Base-by-base conservation (phyloP, 1,140 invertebrate genomes). In the Asobara japonica region DNA sequence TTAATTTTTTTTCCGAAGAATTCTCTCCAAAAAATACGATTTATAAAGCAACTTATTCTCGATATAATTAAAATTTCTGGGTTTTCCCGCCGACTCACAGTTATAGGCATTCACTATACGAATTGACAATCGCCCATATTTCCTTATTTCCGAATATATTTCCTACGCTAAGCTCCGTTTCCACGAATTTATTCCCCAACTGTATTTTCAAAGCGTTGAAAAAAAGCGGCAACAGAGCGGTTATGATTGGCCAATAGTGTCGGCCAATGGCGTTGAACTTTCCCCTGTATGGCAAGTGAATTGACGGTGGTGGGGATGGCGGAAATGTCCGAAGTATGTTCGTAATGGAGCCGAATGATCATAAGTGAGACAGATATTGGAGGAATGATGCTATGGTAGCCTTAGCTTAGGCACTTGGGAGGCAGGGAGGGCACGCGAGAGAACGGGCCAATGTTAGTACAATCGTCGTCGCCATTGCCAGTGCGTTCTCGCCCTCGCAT, bases 401-500 rank as follows among this genome's bases (percentile, higher is more conserved):
- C 1, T 6, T 5, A 38, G 33, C 33, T 70, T 82, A 80, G 78
- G 81, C 85, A 87, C 82, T 86, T 78, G 79, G 83, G 81, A 82
- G 81, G 83, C 84, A 85, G 85, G 84, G 84, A 83, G 84, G 83
- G 81, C 80, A 83, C 79, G 82, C 81, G 84, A 84, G 78, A 81
- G 77, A 82, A 84, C 79, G 64, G 76, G 80, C 79, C 62, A 48
- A 65, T 33, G 45, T 16, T 20, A 72, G 70, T 48, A 83, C 80
- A 81, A 84, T 80, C 80, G 82, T 84, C 82, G 84, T 84, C 86
- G 86, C 86, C 84, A 87, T 87, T 87, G 84, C 83, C 78, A 83
- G 83, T 79, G 79, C 78, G 80, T 78, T 81, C 75, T 83, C 82
- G 83, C 80, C 80, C 82, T 81, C 80, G 82, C 77, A 66, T 56